phyloP scores from a whole-genome alignment of 2,888 invertebrate genomes.

The Agrilus mali region DNA sequence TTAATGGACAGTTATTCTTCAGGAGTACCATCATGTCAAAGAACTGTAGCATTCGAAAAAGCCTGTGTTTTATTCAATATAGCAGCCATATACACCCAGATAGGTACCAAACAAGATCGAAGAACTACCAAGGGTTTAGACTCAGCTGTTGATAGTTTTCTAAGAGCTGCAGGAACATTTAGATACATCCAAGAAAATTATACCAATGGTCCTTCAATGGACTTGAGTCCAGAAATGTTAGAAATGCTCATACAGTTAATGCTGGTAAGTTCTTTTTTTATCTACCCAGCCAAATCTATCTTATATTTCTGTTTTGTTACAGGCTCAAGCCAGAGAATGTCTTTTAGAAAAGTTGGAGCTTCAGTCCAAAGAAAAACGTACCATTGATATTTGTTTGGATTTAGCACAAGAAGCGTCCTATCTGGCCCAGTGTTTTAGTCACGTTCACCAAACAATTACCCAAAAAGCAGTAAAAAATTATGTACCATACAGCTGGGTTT shows the following conservation, averaged over 20 bases:
- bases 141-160: slow-evolving; percentile 76
- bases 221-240: slow-evolving; percentile 80
- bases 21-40: slow-evolving; percentile 86
- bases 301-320: slow-evolving; percentile 15
- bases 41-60: slow-evolving; percentile 93
- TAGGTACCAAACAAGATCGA: slow-evolving; percentile 79
- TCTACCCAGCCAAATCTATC: too few species aligned
- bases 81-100: slow-evolving; percentile 89
- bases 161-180: slow-evolving; percentile 82
- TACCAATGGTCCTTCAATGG: slow-evolving; percentile 91
- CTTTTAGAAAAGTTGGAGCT: slow-evolving; percentile 79
- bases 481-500: slow-evolving; percentile 89
- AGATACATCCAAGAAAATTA: slow-evolving; percentile 90
- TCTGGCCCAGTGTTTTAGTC: slow-evolving; percentile 60
- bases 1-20: background rate
- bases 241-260: slow-evolving; percentile 79
- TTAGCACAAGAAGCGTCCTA: slow-evolving; percentile 51
- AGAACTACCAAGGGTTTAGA: slow-evolving; percentile 64
- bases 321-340: slow-evolving; percentile 89
- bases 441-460: slow-evolving; percentile 55
- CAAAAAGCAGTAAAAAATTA: slow-evolving; percentile 73
- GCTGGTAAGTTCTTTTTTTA: slow-evolving; percentile 43
- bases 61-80: slow-evolving; percentile 92
- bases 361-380: slow-evolving; percentile 52
- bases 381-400: slow-evolving; percentile 41